Evolutionary conservation across 2,797 vertebrate species (phyloP).

Genomic region (Masticophis lateralis): DNA sequence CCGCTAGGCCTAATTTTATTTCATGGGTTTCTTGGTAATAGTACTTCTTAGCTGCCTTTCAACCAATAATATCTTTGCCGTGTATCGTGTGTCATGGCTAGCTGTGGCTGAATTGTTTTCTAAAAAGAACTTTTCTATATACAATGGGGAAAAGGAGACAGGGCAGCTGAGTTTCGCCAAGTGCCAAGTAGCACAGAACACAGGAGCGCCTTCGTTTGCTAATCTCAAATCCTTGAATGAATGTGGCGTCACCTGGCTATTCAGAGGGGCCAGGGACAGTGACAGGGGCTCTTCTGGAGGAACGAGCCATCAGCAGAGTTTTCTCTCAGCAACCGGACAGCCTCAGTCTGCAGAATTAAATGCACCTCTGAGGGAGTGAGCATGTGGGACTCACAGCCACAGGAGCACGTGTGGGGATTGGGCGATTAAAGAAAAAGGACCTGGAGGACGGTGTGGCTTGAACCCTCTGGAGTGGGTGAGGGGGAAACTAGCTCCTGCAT

Average conservation of each 20-base stretch:
- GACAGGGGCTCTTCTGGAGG: neutral
- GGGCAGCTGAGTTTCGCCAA: neutral
- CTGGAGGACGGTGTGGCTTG: neutral
- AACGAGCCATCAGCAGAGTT: neutral
- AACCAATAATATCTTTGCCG: neutral
- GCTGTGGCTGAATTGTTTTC: no score
- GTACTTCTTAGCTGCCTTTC: neutral
- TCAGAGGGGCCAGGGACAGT: neutral
- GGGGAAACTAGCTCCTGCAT: neutral
- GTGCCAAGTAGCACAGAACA: neutral
- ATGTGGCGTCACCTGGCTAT: neutral
- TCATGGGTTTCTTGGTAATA: neutral
- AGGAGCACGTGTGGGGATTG: neutral
- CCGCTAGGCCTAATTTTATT: neutral
- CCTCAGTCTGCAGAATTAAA: no score
- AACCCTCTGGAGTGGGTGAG: rapidly evolving
- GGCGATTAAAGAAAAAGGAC: neutral
- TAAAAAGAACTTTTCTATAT: neutral
- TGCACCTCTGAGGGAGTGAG: neutral
- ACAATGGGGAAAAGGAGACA: neutral
- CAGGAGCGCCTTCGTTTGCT: neutral
- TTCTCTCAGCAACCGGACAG: neutral
- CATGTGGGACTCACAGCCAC: neutral
- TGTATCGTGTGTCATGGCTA: no score
- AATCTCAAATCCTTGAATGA: no score